A percentile compares a stretch with the other conserved stretches of the same genome.
Conservation (phyloP, 2,888 invertebrate genomes). For the Sipha maydis region DNA sequence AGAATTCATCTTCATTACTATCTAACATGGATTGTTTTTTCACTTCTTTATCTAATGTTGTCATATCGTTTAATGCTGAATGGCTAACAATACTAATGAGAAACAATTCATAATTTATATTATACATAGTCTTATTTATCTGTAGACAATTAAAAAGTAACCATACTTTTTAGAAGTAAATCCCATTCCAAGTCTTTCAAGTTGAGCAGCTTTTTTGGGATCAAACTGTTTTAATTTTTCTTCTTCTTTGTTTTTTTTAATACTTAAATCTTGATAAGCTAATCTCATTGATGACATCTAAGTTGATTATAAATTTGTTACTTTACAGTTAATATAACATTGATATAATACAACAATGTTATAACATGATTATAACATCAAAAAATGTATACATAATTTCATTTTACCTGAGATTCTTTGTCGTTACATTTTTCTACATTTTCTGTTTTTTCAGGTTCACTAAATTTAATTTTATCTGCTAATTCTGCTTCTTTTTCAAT, state of each 20-base stretch:
- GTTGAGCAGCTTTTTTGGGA: conserved; percentile 85
- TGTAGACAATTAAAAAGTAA: conserved; percentile 31
- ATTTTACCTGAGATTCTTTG: conserved; percentile 71
- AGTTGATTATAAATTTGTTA: conserved; percentile 54
- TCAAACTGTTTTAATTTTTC: conserved; percentile 79
- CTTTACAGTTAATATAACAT: neutral
- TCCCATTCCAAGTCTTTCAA: conserved; percentile 91
- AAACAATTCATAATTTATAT: conserved; percentile 16
- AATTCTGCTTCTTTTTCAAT: conserved; percentile 90
- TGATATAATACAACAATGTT: too few species aligned
- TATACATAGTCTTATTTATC: neutral
- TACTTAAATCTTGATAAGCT: conserved; percentile 81
- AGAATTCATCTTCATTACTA: conserved; percentile 62
- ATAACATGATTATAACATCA: too few species aligned
- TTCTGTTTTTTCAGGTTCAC: conserved; percentile 68
- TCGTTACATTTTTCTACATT: conserved; percentile 69
- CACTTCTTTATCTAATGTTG: conserved; percentile 87
- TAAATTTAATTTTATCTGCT: conserved; percentile 79
- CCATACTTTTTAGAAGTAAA: conserved; percentile 63
- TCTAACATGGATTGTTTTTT: conserved; percentile 50
- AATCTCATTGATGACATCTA: conserved; percentile 70
- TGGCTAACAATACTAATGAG: conserved; percentile 77
- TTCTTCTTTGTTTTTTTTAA: conserved; percentile 78
- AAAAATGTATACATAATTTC: neutral
- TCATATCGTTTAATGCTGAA: conserved; percentile 91